Conservation (phyloP, 2,113 vertebrate species). For the Tiliqua scincoides region DNA sequence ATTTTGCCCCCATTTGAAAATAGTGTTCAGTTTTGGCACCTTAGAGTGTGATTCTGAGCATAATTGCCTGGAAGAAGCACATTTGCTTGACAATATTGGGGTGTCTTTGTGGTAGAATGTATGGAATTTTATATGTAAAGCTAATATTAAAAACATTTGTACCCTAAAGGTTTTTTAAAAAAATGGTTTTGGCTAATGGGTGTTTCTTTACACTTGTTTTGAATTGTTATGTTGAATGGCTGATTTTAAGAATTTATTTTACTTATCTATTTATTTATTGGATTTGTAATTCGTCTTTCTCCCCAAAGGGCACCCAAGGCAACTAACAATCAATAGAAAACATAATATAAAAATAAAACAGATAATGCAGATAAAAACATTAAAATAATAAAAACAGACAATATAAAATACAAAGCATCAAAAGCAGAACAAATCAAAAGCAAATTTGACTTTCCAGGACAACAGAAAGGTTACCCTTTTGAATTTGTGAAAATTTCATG, state of each 20-base stretch:
- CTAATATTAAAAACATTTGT: background rate
- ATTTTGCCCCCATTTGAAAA: slow-evolving; percentile 10
- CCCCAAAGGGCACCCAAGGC: too few species aligned
- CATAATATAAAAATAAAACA: too few species aligned
- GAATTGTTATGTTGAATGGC: background rate
- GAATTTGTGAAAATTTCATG: slow-evolving; percentile 14
- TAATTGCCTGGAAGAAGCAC: background rate
- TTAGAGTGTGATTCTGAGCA: background rate
- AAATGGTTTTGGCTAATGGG: background rate
- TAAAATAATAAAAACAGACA: too few species aligned
- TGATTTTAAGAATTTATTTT: background rate
- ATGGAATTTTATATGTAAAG: background rate
- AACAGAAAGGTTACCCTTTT: background rate
- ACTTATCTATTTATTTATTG: too few species aligned
- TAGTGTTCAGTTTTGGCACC: background rate
- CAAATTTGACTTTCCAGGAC: background rate
- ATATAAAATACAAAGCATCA: too few species aligned
- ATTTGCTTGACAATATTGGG: background rate
- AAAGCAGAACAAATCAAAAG: too few species aligned
- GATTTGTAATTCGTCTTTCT: too few species aligned
- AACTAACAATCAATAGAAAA: too few species aligned
- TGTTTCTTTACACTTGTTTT: background rate
- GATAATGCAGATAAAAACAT: too few species aligned
- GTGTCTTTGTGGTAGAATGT: background rate
- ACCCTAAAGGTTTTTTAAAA: background rate